These are phyloP conservation scores for Apeltes quadracus DNA, from an alignment of 2,113 vertebrate species.

Conservation along the genomic window DNA sequence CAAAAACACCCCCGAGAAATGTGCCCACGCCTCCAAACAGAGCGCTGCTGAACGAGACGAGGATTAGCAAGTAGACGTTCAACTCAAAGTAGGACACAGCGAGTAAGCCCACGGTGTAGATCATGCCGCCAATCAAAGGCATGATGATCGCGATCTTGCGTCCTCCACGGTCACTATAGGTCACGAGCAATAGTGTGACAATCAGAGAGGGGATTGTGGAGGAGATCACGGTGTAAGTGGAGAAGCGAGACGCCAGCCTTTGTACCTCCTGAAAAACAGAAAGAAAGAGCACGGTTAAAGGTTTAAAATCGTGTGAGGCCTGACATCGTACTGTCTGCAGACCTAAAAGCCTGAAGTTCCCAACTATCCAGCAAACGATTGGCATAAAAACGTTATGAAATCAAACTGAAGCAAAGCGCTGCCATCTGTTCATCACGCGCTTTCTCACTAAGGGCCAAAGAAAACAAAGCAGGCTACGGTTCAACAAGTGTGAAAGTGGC, in stretches of 20 bases:
- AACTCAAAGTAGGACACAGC: slow-evolving; percentile 84
- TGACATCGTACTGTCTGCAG: background rate
- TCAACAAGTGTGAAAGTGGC: slow-evolving; percentile 14
- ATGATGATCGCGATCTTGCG: slow-evolving; percentile 89
- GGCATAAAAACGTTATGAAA: background rate
- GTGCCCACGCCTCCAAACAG: slow-evolving; percentile 88
- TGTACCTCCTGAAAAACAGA: slow-evolving; percentile 87
- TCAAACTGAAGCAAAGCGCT: background rate
- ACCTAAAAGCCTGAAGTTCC: background rate
- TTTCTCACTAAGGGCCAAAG: background rate
- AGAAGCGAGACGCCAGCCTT: slow-evolving; percentile 87
- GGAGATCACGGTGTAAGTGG: slow-evolving; percentile 85
- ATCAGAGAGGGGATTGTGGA: slow-evolving; percentile 85
- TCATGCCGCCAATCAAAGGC: slow-evolving; percentile 83
- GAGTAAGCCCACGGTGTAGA: slow-evolving; percentile 77
- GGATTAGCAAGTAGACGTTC: slow-evolving; percentile 85
- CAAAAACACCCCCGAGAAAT: slow-evolving; percentile 89
- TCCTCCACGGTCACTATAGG: slow-evolving; percentile 88
- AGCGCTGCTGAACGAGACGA: slow-evolving; percentile 79
- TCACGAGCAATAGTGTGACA: slow-evolving; percentile 89
- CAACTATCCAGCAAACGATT: background rate
- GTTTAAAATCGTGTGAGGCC: background rate
- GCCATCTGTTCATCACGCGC: background rate
- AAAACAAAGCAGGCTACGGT: background rate
- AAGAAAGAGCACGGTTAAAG: background rate